These are phyloP conservation scores for Callorhinus ursinus DNA, from an alignment of 2,113 vertebrate genomes.

Conservation along the genomic window DNA sequence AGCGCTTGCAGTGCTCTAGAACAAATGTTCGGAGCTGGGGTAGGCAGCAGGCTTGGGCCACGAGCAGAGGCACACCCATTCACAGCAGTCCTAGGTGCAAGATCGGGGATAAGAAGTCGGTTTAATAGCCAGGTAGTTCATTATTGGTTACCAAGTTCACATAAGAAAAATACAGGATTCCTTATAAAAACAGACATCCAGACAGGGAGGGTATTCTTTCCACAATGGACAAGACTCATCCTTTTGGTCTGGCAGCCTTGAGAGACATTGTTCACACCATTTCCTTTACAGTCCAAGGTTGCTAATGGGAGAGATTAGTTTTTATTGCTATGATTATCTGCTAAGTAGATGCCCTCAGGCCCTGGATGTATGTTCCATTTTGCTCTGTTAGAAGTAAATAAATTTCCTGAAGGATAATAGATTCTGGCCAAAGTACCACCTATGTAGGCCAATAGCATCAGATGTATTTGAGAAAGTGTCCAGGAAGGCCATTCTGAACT, in stretches of 20 bases:
- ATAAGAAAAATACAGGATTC: conserved; percentile 52
- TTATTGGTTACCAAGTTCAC: conserved; percentile 57
- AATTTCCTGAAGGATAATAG: conserved; percentile 31
- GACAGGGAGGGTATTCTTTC: conserved; percentile 58
- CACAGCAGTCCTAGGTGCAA: background rate
- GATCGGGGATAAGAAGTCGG: background rate
- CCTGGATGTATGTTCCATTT: conserved; percentile 6
- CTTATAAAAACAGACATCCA: conserved; percentile 70
- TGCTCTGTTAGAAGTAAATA: conserved; percentile 53
- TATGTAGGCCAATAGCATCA: background rate
- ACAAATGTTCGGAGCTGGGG: background rate
- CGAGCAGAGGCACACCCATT: background rate
- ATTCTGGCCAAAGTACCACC: background rate
- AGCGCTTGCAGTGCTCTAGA: rapidly evolving
- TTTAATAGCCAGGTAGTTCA: background rate
- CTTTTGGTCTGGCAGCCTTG: conserved; percentile 31
- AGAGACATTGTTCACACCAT: conserved; percentile 10
- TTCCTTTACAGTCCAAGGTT: conserved; percentile 29
- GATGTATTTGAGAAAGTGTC: background rate
- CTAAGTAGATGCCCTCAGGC: background rate
- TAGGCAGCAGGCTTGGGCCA: background rate
- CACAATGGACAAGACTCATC: conserved; percentile 57
- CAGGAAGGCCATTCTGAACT: background rate
- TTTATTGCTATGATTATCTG: conserved; percentile 34
- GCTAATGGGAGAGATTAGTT: conserved; percentile 24